phyloP scores from a whole-genome alignment of 2,888 invertebrate genomes.

The Loripinus fragilis region DNA sequence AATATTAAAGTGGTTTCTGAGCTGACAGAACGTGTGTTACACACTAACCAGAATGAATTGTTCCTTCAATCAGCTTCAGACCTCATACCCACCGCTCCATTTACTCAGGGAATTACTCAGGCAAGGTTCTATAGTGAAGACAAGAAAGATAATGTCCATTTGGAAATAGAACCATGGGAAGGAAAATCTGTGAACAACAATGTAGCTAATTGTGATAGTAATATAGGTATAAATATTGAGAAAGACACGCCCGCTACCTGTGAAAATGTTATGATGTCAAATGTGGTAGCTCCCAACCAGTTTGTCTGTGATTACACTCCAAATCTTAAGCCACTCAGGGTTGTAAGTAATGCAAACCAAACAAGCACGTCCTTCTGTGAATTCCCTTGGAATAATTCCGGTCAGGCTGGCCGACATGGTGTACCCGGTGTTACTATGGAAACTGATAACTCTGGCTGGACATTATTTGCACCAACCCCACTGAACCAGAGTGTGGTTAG shows the following conservation, averaged over 20 bases:
- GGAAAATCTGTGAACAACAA: neutral
- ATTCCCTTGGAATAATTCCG: neutral
- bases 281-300: neutral
- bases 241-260: neutral
- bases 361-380: neutral
- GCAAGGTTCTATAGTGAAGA: neutral
- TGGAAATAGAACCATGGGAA: neutral
- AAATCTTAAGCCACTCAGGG: constrained; percentile 3
- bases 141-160: neutral
- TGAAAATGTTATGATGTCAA: neutral
- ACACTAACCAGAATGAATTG: neutral
- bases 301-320: neutral
- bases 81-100: neutral
- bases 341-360: constrained; percentile 8
- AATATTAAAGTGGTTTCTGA: neutral
- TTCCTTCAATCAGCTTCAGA: neutral
- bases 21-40: neutral
- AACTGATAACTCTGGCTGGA: neutral
- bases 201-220: constrained; percentile 8
- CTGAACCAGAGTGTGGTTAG: neutral
- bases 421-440: neutral
- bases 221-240: neutral
- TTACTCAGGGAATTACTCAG: neutral
- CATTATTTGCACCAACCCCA: neutral
- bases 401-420: neutral